Evolutionary conservation across 2,888 invertebrate species (phyloP).

Genomic region (Reticulitermes lucifugus): DNA sequence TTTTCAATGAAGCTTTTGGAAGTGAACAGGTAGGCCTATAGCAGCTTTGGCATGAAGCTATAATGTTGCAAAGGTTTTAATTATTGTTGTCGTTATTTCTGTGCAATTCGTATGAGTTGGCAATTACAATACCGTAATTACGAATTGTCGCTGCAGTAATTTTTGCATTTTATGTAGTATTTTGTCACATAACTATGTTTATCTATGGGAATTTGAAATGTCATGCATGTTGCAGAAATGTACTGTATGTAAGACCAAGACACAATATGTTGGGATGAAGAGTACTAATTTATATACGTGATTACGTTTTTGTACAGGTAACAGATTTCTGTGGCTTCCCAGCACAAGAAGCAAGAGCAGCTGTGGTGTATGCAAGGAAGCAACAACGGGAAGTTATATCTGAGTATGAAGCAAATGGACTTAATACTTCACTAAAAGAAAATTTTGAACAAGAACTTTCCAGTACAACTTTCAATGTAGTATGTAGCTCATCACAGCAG

Average conservation of each 20-base stretch:
- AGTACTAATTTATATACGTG: not conserved
- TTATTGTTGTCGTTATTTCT: not conserved
- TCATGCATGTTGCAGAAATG: not conserved
- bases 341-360: conserved; percentile 53
- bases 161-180: not conserved
- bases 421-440: conserved; percentile 25
- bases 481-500: not conserved
- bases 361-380: conserved; percentile 49
- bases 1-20: conserved; percentile 62
- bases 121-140: not conserved
- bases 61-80: conserved; percentile 28
- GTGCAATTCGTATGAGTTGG: not conserved
- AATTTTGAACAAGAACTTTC: conserved; percentile 46
- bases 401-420: conserved; percentile 51
- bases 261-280: not conserved
- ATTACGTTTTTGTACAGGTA: conserved; percentile 58
- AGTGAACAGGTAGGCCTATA: conserved; percentile 61
- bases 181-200: not conserved
- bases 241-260: no score
- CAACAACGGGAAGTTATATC: conserved; percentile 51
- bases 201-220: not conserved
- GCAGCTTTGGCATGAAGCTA: conserved; percentile 35
- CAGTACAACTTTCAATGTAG: not conserved
- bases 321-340: conserved; percentile 62
- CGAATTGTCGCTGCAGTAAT: not conserved